Conservation (phyloP, 2,888 invertebrate genomes). For the Leptura quadrifasciata region DNA sequence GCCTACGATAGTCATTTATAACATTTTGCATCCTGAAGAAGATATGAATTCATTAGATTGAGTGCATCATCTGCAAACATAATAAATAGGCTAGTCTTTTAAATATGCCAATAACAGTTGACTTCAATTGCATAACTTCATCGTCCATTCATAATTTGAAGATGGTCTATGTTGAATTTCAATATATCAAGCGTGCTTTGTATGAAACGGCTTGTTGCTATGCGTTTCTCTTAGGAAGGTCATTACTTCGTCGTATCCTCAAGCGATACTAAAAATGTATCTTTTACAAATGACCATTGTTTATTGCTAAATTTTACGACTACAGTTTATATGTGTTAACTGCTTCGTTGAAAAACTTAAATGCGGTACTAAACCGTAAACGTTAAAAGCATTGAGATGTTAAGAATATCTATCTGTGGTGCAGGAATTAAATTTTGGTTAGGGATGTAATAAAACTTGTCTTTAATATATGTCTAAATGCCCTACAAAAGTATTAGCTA, state of each 20-base stretch:
- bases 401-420: not conserved
- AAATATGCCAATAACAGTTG: not conserved
- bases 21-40: no score
- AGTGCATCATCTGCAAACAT: no score
- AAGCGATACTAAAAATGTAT: not conserved
- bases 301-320: not conserved
- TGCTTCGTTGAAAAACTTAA: not conserved
- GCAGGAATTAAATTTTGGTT: not conserved
- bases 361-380: not conserved
- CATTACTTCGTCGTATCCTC: not conserved
- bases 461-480: not conserved
- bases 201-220: not conserved
- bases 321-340: not conserved
- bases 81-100: no score
- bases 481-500: not conserved
- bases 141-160: no score
- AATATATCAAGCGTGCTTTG: not conserved
- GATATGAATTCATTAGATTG: no score
- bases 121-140: not conserved
- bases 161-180: not conserved
- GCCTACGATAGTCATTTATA: no score
- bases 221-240: not conserved
- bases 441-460: not conserved
- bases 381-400: constrained; percentile 1
- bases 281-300: not conserved